A percentile compares a stretch with the other conserved stretches of the same genome.
These are phyloP conservation scores for Pterois miles DNA, from an alignment of 2,797 vertebrate genomes.

Conservation along the genomic window DNA sequence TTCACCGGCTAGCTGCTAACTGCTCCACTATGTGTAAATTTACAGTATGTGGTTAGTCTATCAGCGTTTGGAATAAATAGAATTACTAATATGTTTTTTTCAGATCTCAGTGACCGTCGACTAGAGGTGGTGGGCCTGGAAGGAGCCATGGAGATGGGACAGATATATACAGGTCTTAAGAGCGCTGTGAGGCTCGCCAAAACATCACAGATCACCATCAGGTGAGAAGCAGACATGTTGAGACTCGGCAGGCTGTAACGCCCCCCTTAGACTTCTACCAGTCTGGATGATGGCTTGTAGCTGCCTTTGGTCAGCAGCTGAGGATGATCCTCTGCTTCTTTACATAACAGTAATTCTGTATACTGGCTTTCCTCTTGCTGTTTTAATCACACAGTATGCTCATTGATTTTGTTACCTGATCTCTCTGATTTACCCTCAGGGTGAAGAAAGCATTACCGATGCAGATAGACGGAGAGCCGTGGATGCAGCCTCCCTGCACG, in stretches of 20 bases:
- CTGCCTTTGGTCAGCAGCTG: slow-evolving; percentile 9
- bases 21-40: too few species aligned
- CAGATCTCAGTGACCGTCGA: slow-evolving; percentile 91
- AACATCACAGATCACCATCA: slow-evolving; percentile 91
- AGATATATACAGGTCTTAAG: slow-evolving; percentile 95
- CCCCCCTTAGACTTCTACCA: neutral
- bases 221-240: slow-evolving; percentile 72
- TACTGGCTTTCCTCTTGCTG: slow-evolving; percentile 7
- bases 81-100: neutral
- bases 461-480: slow-evolving; percentile 97
- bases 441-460: slow-evolving; percentile 93
- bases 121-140: slow-evolving; percentile 93
- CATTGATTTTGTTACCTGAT: neutral
- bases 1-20: too few species aligned
- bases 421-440: slow-evolving; percentile 69
- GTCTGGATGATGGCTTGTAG: neutral
- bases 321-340: slow-evolving; percentile 5
- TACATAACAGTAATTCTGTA: slow-evolving; percentile 12
- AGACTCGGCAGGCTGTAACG: slow-evolving; percentile 8
- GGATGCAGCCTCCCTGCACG: slow-evolving; percentile 96
- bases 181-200: slow-evolving; percentile 92
- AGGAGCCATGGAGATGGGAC: slow-evolving; percentile 94
- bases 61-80: neutral
- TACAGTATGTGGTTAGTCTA: too few species aligned
- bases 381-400: slow-evolving; percentile 30